Base-by-base conservation (phyloP, 2,113 vertebrate species). In the Cyprinodon tularosa region DNA sequence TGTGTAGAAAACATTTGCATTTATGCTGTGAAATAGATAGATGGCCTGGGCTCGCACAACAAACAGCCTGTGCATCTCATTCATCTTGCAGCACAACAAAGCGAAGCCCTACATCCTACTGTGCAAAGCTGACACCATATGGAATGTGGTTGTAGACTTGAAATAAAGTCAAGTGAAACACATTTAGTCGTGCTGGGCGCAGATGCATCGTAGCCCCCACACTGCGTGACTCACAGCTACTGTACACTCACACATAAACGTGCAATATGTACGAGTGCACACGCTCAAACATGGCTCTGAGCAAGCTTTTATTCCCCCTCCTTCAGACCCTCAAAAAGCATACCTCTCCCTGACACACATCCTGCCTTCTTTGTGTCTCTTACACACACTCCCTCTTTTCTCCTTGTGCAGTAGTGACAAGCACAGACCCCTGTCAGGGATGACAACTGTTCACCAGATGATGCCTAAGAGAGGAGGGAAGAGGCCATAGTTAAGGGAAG, bases 201-300 rank as follows among this genome's bases (percentile, higher is more conserved):
- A 93, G 91, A 94, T 92, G 93, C 88, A 83, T 79, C 72, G 77
- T 85, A 78, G 91, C 90, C 87, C 89, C 85, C 90, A 86, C 90
- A 80, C 86, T 80, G 90, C 47, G 87, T 93, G 92, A 94, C 84
- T 91, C 92, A 93, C 81, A 83, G 82, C 84, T 86, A 88, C 83
- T 84, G 82, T 84, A 87, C 75, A 66, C 72, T 76, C 85, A 77
- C 83, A 78, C 77, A 79, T 44, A 74, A 38, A 63, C 15, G 39
- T 40, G 63, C 53, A 47, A 64, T 72, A 57, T 48, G 45, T 1
- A 48, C 37, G 4, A 67, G 64, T 64, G 62, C 74, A 86, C 59
- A 39, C 76, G 71, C 36, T 4, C 84, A 76, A 77, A 60, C 62
- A n/a, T 61, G 66, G 57, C 64, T 80, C 17, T 57, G n/a, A 9